These are phyloP conservation scores for Corydoras maculifer DNA, from an alignment of 2,113 vertebrate genomes.

Conservation along the genomic window DNA sequence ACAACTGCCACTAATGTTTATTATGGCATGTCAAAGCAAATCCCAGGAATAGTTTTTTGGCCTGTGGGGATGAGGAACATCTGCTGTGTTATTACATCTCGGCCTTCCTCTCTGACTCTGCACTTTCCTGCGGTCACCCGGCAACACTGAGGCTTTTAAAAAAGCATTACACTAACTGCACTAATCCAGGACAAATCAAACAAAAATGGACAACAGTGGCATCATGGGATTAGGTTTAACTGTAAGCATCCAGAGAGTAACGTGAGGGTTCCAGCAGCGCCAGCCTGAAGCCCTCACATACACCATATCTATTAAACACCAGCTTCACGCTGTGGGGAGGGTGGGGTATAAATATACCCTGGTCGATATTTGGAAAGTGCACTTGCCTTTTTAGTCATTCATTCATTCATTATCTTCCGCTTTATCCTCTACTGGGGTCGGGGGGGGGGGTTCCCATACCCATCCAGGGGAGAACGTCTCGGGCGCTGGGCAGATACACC, in stretches of 20 bases:
- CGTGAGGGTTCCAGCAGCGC: background rate
- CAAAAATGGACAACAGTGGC: background rate
- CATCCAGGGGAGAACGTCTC: too few relatives aligned
- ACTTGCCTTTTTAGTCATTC: too few relatives aligned
- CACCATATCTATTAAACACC: background rate
- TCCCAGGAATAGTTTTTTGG: slow-evolving; percentile 56
- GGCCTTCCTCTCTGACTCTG: slow-evolving; percentile 41
- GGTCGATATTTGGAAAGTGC: too few relatives aligned
- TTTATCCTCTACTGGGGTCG: too few relatives aligned
- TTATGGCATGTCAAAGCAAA: slow-evolving; percentile 64
- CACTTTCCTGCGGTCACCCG: slow-evolving; percentile 22
- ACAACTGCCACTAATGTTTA: slow-evolving; percentile 64
- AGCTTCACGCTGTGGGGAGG: too few relatives aligned
- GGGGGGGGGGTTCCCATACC: too few relatives aligned
- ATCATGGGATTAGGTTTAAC: background rate
- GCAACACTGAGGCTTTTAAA: slow-evolving; percentile 15
- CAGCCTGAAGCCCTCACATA: background rate
- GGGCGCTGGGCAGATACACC: too few relatives aligned
- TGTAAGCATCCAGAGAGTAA: background rate
- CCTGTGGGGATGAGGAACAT: slow-evolving; percentile 65
- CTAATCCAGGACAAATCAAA: slow-evolving; percentile 5
- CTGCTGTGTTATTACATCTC: slow-evolving; percentile 63
- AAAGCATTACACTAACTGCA: slow-evolving; percentile 17
- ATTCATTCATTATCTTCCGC: too few relatives aligned
- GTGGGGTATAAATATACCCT: too few relatives aligned